Evolutionary conservation across 2,113 vertebrate genomes (phyloP).

Genomic region (Colistium nudipinnis): DNA sequence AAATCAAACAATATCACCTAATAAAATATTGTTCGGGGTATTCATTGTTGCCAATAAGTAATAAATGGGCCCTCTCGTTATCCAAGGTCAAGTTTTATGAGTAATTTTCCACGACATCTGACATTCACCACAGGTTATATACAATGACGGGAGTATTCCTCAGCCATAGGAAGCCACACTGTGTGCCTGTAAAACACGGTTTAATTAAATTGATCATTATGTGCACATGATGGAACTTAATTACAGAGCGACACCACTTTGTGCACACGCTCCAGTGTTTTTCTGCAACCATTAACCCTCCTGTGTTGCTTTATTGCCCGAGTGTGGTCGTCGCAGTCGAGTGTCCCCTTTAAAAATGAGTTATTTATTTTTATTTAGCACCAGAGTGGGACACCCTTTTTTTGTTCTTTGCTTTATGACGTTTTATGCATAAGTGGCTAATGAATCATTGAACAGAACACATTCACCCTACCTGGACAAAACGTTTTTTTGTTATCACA

Average conservation of each 20-base stretch:
- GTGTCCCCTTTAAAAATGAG: not conserved
- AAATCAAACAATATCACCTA: not conserved
- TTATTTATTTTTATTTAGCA: not conserved
- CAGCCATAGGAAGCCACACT: not conserved
- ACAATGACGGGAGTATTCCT: not conserved
- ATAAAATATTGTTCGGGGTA: no score
- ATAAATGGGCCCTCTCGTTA: not conserved
- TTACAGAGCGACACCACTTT: not conserved
- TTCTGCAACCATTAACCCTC: not conserved
- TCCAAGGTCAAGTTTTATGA: constrained; percentile 41
- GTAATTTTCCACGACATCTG: constrained; percentile 4
- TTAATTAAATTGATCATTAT: no score
- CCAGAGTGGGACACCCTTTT: not conserved
- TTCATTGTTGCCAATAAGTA: constrained; percentile 10
- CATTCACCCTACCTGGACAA: not conserved
- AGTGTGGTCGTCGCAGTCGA: not conserved
- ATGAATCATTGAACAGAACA: not conserved
- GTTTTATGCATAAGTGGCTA: not conserved
- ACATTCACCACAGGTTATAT: not conserved
- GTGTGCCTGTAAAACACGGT: no score
- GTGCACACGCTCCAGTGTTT: not conserved
- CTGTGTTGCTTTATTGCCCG: not conserved
- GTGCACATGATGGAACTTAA: not conserved
- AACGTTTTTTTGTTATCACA: not conserved
- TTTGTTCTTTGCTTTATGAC: no score